These are phyloP conservation scores for Trematocara macrostoma DNA, from an alignment of 2,113 vertebrate species.

Conservation along the genomic window DNA sequence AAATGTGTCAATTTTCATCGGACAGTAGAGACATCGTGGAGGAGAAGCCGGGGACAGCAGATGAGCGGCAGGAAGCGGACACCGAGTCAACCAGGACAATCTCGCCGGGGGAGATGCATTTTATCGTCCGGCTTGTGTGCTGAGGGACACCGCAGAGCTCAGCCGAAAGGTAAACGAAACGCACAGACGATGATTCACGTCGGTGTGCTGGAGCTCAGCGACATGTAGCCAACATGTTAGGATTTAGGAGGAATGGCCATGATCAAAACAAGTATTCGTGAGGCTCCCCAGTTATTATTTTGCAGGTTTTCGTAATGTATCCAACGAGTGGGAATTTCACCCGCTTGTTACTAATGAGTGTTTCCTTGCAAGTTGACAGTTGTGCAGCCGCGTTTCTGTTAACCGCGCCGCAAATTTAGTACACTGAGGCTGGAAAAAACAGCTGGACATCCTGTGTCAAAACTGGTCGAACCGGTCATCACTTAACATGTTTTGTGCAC, in stretches of 20 bases:
- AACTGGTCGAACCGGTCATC: neutral
- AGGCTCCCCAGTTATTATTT: neutral
- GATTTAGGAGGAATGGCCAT: neutral
- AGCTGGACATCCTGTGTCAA: neutral
- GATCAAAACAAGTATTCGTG: neutral
- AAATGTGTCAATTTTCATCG: conserved; percentile 70
- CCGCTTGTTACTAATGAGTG: neutral
- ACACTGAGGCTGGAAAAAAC: neutral
- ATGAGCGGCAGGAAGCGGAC: neutral
- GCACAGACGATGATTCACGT: conserved; percentile 5
- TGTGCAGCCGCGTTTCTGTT: neutral
- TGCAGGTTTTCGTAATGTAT: neutral
- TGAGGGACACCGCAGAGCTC: conserved; percentile 11
- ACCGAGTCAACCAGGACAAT: neutral
- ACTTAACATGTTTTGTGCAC: neutral
- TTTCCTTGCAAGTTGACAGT: neutral
- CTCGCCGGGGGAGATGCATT: neutral
- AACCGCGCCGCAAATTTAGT: neutral
- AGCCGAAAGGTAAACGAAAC: conserved; percentile 24
- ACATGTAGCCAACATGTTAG: neutral
- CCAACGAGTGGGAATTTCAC: neutral
- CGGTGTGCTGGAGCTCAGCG: neutral
- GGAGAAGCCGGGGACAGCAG: conserved; percentile 4
- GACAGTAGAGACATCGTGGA: conserved; percentile 34
- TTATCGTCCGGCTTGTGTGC: neutral